These are phyloP conservation scores for Callimico goeldii DNA, from an alignment of 2,797 vertebrate genomes.

Conservation along the genomic window DNA sequence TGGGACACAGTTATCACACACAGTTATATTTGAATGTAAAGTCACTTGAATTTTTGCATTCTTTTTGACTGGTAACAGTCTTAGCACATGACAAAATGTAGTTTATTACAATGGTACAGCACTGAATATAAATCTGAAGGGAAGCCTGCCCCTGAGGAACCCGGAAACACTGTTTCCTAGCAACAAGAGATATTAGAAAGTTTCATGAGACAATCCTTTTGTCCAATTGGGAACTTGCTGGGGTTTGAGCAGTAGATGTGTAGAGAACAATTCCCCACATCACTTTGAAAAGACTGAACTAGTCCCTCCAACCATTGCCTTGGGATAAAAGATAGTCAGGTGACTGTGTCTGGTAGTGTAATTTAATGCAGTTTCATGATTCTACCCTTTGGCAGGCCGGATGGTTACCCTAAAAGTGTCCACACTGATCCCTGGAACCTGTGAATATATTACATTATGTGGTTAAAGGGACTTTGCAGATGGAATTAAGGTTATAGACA, in stretches of 20 bases:
- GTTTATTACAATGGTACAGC: neutral
- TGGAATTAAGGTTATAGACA: neutral
- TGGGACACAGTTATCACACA: neutral
- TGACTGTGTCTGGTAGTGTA: neutral
- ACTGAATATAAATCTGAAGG: neutral
- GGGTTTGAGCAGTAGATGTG: neutral
- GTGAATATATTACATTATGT: neutral
- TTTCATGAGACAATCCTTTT: slow-evolving; percentile 60
- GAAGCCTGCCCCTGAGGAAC: slow-evolving; percentile 58
- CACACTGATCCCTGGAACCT: neutral
- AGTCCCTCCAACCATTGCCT: neutral
- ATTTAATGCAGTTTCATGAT: neutral
- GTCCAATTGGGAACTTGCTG: slow-evolving; percentile 36
- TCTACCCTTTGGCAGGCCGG: neutral
- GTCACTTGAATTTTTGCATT: slow-evolving; percentile 52
- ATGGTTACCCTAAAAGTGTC: neutral
- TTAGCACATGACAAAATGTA: slow-evolving; percentile 25
- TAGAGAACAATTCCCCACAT: neutral
- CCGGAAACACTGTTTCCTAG: slow-evolving; percentile 49
- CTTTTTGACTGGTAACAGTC: slow-evolving; percentile 46
- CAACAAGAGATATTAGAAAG: neutral
- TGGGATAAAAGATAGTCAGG: neutral
- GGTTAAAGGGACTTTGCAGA: neutral
- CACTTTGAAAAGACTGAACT: neutral
- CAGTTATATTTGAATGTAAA: slow-evolving; percentile 25